Conservation (phyloP, 2,113 vertebrate species). For the Numenius arquata region DNA sequence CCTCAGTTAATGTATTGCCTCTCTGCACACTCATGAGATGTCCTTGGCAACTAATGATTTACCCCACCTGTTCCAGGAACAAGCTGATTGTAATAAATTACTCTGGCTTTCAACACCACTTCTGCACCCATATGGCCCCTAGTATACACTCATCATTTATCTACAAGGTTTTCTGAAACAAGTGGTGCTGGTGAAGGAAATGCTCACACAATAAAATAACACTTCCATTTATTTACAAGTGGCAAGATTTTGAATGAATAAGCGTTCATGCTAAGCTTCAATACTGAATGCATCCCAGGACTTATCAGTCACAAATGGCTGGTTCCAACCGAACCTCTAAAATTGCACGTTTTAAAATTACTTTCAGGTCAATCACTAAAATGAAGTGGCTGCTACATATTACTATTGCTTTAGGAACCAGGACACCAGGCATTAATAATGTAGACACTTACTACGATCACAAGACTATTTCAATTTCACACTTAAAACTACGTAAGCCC, state of each 20-base stretch:
- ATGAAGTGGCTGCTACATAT: not conserved
- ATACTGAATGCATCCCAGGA: not conserved
- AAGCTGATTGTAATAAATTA: constrained; percentile 51
- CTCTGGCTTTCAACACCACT: constrained; percentile 5
- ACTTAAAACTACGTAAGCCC: not conserved
- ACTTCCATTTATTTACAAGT: not conserved
- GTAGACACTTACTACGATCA: not conserved
- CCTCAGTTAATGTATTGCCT: constrained; percentile 1
- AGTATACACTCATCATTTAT: constrained; percentile 1
- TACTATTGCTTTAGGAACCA: not conserved
- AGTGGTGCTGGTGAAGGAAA: not conserved
- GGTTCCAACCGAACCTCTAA: not conserved
- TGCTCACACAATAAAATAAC: not conserved
- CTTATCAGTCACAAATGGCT: not conserved
- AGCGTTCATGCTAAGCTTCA: not conserved
- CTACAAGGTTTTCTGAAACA: constrained; percentile 6
- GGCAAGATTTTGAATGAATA: constrained; percentile 4
- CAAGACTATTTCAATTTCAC: not conserved
- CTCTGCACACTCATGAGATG: not conserved
- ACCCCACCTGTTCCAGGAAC: constrained; percentile 29
- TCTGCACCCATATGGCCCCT: not conserved
- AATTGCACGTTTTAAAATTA: not conserved
- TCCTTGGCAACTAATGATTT: constrained; percentile 45
- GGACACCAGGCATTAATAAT: not conserved
- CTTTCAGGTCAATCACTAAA: not conserved